Evolutionary conservation across 2,113 vertebrate species (phyloP).

Genomic region (Lynx canadensis): DNA sequence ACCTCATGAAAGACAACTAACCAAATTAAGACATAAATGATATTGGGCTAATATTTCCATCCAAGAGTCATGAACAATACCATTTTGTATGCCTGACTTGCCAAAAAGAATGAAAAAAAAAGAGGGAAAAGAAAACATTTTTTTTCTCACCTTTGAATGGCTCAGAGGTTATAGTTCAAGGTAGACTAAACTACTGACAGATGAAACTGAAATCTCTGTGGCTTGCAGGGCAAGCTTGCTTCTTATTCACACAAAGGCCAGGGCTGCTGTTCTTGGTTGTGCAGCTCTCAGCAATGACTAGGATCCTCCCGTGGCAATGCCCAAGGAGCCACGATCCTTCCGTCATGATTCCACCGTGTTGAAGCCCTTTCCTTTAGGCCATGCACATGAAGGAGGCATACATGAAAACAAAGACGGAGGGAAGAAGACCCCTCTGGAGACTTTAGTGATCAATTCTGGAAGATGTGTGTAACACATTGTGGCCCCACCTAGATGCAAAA

Average conservation of each 20-base stretch:
- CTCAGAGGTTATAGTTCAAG: constrained; percentile 14
- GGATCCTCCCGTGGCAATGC: neutral
- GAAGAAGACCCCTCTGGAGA: neutral
- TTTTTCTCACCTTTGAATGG: neutral
- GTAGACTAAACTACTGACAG: neutral
- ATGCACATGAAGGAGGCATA: neutral
- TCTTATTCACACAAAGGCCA: neutral
- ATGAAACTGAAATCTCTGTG: neutral
- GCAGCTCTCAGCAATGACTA: neutral
- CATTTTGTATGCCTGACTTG: constrained; percentile 1
- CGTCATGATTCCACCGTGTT: neutral
- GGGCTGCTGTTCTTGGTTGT: neutral
- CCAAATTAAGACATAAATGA: neutral
- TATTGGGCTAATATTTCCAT: neutral
- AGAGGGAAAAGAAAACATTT: neutral
- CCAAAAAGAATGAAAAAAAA: neutral
- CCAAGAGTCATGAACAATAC: neutral
- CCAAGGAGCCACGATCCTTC: neutral
- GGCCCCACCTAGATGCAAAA: neutral
- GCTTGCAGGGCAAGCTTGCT: neutral
- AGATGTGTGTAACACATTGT: neutral
- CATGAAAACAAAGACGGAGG: neutral
- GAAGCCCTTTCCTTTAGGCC: neutral
- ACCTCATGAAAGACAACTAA: neutral
- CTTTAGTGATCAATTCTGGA: neutral